Base-by-base conservation (phyloP, 2,113 vertebrate species). In the Rostratula benghalensis region DNA sequence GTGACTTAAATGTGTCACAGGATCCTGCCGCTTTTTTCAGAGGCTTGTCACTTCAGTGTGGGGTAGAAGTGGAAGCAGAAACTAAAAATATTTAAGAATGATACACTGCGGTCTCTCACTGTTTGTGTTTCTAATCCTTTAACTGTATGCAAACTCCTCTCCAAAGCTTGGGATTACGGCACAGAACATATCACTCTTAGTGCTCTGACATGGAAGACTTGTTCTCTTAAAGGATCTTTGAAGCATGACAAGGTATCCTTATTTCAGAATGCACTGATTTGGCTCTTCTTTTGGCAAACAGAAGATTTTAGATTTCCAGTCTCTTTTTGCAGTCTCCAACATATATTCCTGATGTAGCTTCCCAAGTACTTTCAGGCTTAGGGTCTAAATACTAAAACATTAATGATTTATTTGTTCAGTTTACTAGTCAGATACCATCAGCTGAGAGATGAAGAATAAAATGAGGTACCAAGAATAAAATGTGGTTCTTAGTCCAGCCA, bases 1-100 rank as follows among this genome's bases (percentile, higher is more conserved):
- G 59, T 91, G 91, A 77, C 57, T 93, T 89, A 73, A 93, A 85
- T 64, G 6, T 87, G 83, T 82, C 82, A 83, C 33, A 79, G 83
- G 31, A 73, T 48, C 31, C 41, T 87, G 83, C 11, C 50, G 56
- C 33, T 92, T 70, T 93, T 74, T 76, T 91, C 63, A 35, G 41
- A 94, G 30, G 21, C 30, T 79, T 91, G 65, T 80, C 6, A 7
- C 37, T 85, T 87, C 7, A 0, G 15, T 41, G 30, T 54, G 35
- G 54, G 59, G 41, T 73, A 21, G 61, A 84, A 86, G 11, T 7
- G 31, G 77, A 87, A 41, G 57, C 14, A 94, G 64, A 76, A 92
- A 31, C 51, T 81, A 43, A 93, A 93, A 86, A 31, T 4, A 0
- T 51, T 88, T 70, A 37, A 69, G 57, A 83, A 68, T 12, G 18